Conservation (phyloP, 1,140 invertebrate species). For the Drosophila nasuta region DNA sequence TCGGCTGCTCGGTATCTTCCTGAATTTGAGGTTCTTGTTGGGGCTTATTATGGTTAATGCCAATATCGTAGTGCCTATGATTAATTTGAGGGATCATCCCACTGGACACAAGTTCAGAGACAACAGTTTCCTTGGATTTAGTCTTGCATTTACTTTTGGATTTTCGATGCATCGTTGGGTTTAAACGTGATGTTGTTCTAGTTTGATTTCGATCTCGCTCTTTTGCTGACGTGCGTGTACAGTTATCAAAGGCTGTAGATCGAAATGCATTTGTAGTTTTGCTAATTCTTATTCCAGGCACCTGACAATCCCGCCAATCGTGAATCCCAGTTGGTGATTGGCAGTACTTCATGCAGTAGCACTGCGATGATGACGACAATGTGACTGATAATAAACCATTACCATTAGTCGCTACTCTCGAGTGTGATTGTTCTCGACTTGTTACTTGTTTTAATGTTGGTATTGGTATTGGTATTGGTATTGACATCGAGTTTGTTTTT, state of each 20-base stretch:
- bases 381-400: neutral
- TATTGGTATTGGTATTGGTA: neutral
- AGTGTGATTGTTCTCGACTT: neutral
- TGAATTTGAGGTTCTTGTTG: neutral
- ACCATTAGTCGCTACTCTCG: neutral
- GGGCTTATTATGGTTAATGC: neutral
- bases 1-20: neutral
- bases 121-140: neutral
- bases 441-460: neutral
- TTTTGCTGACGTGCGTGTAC: conserved; percentile 29
- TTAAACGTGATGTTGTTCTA: conserved; percentile 19
- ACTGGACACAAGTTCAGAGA: neutral
- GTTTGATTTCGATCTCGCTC: conserved; percentile 33
- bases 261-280: conserved; percentile 5
- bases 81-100: neutral
- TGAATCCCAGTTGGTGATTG: neutral
- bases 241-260: conserved; percentile 25
- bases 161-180: conserved; percentile 65
- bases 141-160: conserved; percentile 64
- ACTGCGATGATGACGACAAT: neutral
- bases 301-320: neutral
- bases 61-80: neutral
- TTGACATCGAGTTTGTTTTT: neutral
- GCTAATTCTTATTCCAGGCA: neutral
- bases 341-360: conserved; percentile 4